phyloP scores from a whole-genome alignment of 2,797 vertebrate species.

The Pangasius djambal region DNA sequence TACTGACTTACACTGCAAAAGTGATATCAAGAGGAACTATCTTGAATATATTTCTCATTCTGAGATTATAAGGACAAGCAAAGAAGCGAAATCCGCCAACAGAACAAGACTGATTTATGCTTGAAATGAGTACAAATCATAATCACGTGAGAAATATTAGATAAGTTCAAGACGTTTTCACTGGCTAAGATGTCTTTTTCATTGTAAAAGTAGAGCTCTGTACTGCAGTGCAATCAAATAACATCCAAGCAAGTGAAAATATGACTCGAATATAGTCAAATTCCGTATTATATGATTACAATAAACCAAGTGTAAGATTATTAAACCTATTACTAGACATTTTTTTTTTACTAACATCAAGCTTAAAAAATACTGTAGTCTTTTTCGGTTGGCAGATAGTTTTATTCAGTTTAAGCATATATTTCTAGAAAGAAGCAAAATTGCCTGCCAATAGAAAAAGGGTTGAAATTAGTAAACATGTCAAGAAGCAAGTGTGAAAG shows the following conservation, averaged over 20 bases:
- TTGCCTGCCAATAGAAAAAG: neutral
- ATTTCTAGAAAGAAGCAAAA: neutral
- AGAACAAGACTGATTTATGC: neutral
- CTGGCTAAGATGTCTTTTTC: neutral
- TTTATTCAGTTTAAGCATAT: neutral
- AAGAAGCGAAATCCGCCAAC: neutral
- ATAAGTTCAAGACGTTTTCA: neutral
- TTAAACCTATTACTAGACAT: neutral
- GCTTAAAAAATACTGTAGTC: neutral
- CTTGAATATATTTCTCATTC: too few relatives aligned
- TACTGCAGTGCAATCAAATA: neutral
- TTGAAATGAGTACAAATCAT: neutral
- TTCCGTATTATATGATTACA: neutral
- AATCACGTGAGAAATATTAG: neutral
- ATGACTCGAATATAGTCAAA: too few relatives aligned
- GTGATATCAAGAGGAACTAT: neutral
- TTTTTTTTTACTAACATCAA: neutral
- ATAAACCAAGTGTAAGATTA: neutral
- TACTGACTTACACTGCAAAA: neutral
- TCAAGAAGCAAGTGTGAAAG: neutral
- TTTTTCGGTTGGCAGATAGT: neutral
- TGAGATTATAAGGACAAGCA: too few relatives aligned
- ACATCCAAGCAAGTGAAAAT: neutral
- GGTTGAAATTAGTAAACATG: neutral
- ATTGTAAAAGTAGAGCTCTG: neutral